Percentiles rank a stretch among this genome's conserved stretches.
Conservation (phyloP, 2,113 vertebrate species). For the Mesoclemmys tuberculata region DNA sequence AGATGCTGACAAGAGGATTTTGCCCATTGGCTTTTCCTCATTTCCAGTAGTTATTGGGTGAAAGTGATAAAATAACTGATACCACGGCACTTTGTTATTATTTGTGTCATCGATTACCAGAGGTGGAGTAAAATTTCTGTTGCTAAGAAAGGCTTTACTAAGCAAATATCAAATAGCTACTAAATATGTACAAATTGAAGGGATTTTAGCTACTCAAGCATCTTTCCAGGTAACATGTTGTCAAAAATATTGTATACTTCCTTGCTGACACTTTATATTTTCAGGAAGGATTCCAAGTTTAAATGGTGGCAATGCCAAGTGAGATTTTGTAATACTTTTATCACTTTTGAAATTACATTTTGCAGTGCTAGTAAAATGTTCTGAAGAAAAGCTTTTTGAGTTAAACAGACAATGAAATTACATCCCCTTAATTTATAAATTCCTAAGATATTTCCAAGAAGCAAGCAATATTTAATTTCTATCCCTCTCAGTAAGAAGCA, state of each 20-base stretch:
- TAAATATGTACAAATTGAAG: neutral
- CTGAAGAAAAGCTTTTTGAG: neutral
- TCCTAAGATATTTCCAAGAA: conserved; percentile 29
- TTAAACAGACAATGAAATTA: accelerated
- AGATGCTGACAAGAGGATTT: neutral
- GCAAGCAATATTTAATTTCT: neutral
- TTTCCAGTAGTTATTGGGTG: neutral
- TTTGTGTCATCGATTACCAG: neutral
- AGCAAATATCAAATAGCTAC: neutral
- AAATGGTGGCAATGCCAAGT: neutral
- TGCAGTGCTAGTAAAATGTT: neutral
- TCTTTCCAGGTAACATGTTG: neutral
- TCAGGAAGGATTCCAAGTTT: neutral
- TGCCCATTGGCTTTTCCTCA: neutral
- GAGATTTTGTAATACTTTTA: neutral
- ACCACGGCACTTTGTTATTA: neutral
- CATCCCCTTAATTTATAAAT: conserved; percentile 9
- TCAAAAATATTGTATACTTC: neutral
- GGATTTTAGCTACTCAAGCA: neutral
- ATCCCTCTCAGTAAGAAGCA: neutral
- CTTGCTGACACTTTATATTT: neutral
- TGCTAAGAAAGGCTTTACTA: neutral
- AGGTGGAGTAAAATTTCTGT: neutral
- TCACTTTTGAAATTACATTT: conserved; percentile 7
- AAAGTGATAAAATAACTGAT: neutral